Evolutionary conservation across 92 coral and sea anemone species (phyloP).

Genomic region (Bergia puertoricense): DNA sequence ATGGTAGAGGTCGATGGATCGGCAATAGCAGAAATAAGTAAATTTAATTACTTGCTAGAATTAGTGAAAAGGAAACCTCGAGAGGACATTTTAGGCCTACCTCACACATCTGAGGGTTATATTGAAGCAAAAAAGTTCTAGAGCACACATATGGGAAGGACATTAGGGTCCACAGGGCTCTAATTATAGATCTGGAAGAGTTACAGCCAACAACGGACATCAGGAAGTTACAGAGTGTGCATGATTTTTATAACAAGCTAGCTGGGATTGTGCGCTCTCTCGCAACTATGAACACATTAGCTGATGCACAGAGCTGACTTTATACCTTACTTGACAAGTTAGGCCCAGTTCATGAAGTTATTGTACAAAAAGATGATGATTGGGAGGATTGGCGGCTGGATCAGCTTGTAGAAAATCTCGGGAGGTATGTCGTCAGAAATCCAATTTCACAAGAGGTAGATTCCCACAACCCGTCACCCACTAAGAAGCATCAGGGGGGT

Average conservation of each 20-base stretch:
- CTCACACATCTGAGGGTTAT: slow-evolving; percentile 57
- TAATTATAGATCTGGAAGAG: slow-evolving; percentile 54
- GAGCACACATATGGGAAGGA: slow-evolving; percentile 56
- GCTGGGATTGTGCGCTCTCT: slow-evolving; percentile 58
- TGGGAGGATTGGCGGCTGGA: slow-evolving; percentile 67
- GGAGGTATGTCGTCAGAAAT: slow-evolving; percentile 38
- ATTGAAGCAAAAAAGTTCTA: slow-evolving; percentile 47
- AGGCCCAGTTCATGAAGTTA: slow-evolving; percentile 56
- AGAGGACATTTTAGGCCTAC: slow-evolving; percentile 54
- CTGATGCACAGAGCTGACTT: slow-evolving; percentile 44
- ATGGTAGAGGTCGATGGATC: too few species aligned
- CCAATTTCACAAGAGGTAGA: too few species aligned
- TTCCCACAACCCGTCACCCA: too few species aligned
- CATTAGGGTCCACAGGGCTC: slow-evolving; percentile 65
- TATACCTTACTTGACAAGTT: slow-evolving; percentile 65
- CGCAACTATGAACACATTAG: slow-evolving; percentile 56
- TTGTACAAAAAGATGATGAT: slow-evolving; percentile 56
- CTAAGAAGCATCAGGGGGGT: too few species aligned
- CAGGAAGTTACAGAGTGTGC: slow-evolving; percentile 45
- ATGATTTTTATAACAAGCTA: slow-evolving; percentile 54
- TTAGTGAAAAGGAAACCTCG: slow-evolving; percentile 41
- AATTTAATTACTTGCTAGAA: slow-evolving; percentile 50
- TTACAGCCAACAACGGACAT: slow-evolving; percentile 45
- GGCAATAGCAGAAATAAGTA: slow-evolving; percentile 51
- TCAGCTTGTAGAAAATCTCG: slow-evolving; percentile 48